Percentiles rank a stretch among this genome's conserved stretches.
Conservation (phyloP, 2,113 vertebrate species). For the Aepyceros melampus region DNA sequence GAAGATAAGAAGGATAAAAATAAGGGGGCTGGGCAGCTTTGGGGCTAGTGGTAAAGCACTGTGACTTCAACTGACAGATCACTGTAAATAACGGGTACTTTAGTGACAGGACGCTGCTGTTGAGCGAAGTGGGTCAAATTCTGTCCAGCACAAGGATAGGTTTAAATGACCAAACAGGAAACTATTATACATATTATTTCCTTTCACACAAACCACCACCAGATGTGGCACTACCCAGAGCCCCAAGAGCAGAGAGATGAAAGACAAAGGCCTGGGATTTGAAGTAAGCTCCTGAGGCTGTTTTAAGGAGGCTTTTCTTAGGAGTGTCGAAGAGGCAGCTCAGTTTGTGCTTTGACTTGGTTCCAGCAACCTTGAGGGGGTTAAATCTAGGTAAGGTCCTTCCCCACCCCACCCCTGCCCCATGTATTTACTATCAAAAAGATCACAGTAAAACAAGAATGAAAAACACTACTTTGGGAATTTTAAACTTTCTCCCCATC, state of each 20-base stretch:
- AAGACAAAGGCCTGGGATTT: conserved; percentile 37
- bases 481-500: not conserved
- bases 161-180: conserved; percentile 67
- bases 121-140: conserved; percentile 32
- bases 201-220: conserved; percentile 64
- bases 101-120: not conserved
- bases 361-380: not conserved
- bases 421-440: not conserved
- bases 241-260: conserved; percentile 38
- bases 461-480: not conserved
- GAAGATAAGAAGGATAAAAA: not conserved
- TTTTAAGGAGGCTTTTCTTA: not conserved
- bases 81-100: not conserved
- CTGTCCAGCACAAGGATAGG: conserved; percentile 10
- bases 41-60: not conserved
- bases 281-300: not conserved
- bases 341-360: not conserved
- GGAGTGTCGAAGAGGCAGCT: not conserved
- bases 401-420: too few species aligned
- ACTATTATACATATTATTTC: conserved; percentile 65
- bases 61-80: not conserved
- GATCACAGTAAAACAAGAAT: not conserved
- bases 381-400: not conserved
- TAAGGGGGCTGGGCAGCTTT: not conserved
- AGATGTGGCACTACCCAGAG: conserved; percentile 58